These are phyloP conservation scores for Sitta carolinensis DNA, from an alignment of 2,797 vertebrate species.

Conservation along the genomic window DNA sequence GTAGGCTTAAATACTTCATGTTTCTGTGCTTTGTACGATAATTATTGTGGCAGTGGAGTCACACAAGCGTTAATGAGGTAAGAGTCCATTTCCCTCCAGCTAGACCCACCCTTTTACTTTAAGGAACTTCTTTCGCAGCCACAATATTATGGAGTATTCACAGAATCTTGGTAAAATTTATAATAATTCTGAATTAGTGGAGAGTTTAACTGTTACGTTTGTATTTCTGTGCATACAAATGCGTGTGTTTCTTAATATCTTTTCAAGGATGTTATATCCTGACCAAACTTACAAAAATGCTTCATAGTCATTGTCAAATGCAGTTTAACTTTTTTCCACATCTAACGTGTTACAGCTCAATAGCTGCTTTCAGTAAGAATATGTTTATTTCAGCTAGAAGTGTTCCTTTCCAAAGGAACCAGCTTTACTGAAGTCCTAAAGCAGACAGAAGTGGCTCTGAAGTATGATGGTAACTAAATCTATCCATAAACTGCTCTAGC, in stretches of 20 bases:
- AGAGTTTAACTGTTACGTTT: neutral
- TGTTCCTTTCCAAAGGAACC: neutral
- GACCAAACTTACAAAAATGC: neutral
- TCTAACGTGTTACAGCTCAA: neutral
- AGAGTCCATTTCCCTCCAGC: neutral
- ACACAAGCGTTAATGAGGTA: neutral
- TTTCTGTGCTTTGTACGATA: constrained; percentile 11
- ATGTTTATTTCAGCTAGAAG: neutral
- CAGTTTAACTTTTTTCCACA: neutral
- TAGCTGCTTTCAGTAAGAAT: neutral
- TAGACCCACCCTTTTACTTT: neutral
- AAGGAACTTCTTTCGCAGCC: neutral
- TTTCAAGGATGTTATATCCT: neutral
- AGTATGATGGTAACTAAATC: neutral
- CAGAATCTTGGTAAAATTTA: neutral
- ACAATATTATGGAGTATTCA: neutral
- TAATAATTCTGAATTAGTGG: neutral
- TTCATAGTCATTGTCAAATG: neutral
- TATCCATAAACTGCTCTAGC: neutral
- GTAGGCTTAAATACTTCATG: constrained; percentile 8
- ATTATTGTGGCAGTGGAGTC: constrained; percentile 8
- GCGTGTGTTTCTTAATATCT: neutral
- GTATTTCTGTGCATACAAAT: neutral
- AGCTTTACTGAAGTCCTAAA: neutral
- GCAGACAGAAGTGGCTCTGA: neutral